Evolutionary conservation across 2,888 invertebrate genomes (phyloP), one percentile per base, ranked within the genome.

Genomic region (Cephus sareptanus): DNA sequence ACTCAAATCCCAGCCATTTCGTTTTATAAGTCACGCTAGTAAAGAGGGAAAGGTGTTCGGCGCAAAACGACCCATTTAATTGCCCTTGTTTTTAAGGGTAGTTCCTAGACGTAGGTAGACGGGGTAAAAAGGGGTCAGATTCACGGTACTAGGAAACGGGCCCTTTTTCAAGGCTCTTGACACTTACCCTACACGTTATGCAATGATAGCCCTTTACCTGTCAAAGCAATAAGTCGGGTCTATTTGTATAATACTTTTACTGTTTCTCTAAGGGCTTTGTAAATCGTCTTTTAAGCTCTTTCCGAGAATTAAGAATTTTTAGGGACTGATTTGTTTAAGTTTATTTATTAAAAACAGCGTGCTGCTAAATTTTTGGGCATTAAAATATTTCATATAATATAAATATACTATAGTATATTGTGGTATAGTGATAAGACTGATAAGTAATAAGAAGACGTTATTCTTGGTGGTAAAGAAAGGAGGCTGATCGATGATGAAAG

Each of bases 11-110:
- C 30, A 37, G 80, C 78, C n/a, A 74, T 15, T 34, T 74, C 76
- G 81, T 86, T 85, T 85, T 84, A 80, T 81, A 85, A 79, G 83
- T 81, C 79, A 33, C 56, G 73, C 76, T 78, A 86, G 83, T 86
- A 85, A 85, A 85, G 73, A 76, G 23, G 68, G 33, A 71, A 71
- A 75, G 74, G 73, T 71, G 37, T 74, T 35, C 75, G 77, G 77
- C 78, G 80, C 71, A 81, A 84, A 82, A 83, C 75, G 80, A 80
- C 74, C 82, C 83, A 74, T 40, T 35, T 80, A 84, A 85, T 83
- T 83, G 77, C 76, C 73, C 34, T 30, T 81, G 81, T 85, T 85
- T 85, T 84, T 82, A 81, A 78, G 80, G 79, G 69, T 34, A 75
- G 75, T n/a, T 71, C 70, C 35, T 13, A 12, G 35, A 30, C 69